A percentile compares a stretch with the other conserved stretches of the same genome.
Evolutionary conservation across 2,113 vertebrate species (phyloP).

Genomic region (Paradisaea rubra): DNA sequence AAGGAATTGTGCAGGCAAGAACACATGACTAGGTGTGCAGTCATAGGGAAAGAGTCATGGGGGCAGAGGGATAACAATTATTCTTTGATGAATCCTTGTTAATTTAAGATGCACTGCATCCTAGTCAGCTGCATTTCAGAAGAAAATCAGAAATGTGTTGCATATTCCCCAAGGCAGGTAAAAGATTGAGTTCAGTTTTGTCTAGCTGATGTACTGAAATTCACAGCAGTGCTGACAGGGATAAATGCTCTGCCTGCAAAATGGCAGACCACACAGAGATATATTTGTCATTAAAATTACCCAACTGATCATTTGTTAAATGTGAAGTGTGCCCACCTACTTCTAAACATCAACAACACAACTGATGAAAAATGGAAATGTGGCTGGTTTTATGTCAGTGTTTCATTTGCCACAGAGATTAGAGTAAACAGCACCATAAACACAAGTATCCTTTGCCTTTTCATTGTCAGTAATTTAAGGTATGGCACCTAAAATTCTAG

Average conservation of each 20-base stretch:
- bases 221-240: constrained; percentile 60
- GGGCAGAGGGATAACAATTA: constrained; percentile 40
- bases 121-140: constrained; percentile 61
- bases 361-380: not conserved
- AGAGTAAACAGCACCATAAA: not conserved
- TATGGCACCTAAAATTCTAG: not conserved
- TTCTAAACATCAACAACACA: not conserved
- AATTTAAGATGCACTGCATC: constrained; percentile 68
- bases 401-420: not conserved
- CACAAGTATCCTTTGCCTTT: not conserved
- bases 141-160: constrained; percentile 61
- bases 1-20: not conserved
- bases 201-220: constrained; percentile 67
- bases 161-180: constrained; percentile 62
- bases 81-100: constrained; percentile 58
- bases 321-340: not conserved
- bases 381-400: not conserved
- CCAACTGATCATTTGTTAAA: constrained; percentile 26
- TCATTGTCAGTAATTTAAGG: not conserved
- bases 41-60: constrained; percentile 6
- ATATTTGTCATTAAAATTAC: constrained; percentile 54
- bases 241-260: constrained; percentile 64
- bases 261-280: constrained; percentile 31
- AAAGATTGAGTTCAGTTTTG: constrained; percentile 65
- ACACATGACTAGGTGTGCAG: constrained; percentile 17